These are phyloP conservation scores for Platichthys stellatus DNA, from an alignment of 2,113 vertebrate species.

Conservation along the genomic window DNA sequence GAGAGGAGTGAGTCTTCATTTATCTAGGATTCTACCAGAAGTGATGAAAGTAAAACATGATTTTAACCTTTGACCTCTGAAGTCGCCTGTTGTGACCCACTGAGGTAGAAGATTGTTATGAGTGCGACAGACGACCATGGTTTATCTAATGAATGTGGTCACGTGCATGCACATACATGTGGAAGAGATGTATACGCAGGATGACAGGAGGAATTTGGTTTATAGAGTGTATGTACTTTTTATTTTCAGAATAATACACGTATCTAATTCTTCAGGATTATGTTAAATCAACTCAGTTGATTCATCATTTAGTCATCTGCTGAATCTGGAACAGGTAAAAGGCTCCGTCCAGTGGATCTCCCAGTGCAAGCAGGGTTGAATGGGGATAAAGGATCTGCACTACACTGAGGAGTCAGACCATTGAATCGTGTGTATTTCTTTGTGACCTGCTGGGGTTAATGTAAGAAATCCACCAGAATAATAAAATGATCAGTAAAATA, in stretches of 20 bases:
- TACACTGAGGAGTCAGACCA: too few relatives aligned
- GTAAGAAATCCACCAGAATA: background rate
- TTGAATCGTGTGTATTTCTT: too few relatives aligned
- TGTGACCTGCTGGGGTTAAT: too few relatives aligned
- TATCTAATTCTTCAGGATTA: too few relatives aligned
- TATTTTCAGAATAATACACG: background rate
- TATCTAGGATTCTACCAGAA: background rate
- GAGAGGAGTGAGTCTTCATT: slow-evolving; percentile 21
- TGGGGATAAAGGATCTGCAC: too few relatives aligned
- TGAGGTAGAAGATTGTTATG: slow-evolving; percentile 35
- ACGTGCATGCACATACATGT: background rate
- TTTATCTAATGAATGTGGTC: background rate
- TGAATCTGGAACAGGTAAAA: too few relatives aligned
- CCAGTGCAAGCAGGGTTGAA: too few relatives aligned
- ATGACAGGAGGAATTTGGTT: background rate
- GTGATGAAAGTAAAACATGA: slow-evolving; percentile 20
- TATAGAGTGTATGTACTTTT: background rate
- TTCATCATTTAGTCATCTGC: too few relatives aligned
- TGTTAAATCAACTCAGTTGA: too few relatives aligned
- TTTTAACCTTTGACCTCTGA: slow-evolving; percentile 43
- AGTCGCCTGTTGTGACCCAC: slow-evolving; percentile 28
- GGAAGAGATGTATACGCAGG: background rate
- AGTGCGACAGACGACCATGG: background rate
- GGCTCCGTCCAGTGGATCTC: too few relatives aligned
- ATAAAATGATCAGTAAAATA: background rate